phyloP scores from a whole-genome alignment of 2,797 vertebrate species.

The Xiphophorus birchmanni region DNA sequence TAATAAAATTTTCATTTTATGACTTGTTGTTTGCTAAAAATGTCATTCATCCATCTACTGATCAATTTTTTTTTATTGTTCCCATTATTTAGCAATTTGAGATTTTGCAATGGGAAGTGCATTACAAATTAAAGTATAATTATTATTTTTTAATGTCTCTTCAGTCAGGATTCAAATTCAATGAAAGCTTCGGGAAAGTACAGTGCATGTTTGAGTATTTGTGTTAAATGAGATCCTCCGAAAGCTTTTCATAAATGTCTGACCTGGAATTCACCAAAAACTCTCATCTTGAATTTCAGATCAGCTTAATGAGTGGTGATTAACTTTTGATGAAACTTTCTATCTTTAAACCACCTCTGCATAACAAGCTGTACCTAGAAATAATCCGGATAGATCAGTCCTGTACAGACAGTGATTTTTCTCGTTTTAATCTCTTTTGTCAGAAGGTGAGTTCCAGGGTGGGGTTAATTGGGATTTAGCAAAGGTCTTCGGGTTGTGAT shows the following conservation, averaged over 20 bases:
- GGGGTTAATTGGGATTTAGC: constrained; percentile 47
- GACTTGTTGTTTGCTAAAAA: background rate
- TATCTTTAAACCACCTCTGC: constrained; percentile 16
- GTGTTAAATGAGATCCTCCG: background rate
- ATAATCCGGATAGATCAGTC: constrained; percentile 49
- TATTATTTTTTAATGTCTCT: background rate
- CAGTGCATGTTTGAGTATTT: background rate
- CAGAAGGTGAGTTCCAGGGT: constrained; percentile 30
- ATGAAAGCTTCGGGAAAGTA: background rate
- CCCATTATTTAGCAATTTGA: background rate
- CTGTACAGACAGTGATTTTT: constrained; percentile 40
- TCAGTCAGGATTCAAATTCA: background rate
- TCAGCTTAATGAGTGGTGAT: constrained; percentile 29
- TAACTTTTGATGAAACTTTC: background rate
- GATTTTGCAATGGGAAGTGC: background rate
- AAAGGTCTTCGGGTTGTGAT: constrained; percentile 60
- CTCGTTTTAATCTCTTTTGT: constrained; percentile 56
- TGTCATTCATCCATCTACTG: background rate
- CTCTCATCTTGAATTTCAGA: constrained; percentile 17
- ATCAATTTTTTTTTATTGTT: background rate
- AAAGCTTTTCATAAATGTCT: background rate
- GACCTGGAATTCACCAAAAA: background rate
- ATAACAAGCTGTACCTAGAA: constrained; percentile 38
- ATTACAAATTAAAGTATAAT: background rate
- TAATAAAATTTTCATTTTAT: background rate